Evolutionary conservation across 2,888 invertebrate species (phyloP).

Genomic region (Agrochola lota): DNA sequence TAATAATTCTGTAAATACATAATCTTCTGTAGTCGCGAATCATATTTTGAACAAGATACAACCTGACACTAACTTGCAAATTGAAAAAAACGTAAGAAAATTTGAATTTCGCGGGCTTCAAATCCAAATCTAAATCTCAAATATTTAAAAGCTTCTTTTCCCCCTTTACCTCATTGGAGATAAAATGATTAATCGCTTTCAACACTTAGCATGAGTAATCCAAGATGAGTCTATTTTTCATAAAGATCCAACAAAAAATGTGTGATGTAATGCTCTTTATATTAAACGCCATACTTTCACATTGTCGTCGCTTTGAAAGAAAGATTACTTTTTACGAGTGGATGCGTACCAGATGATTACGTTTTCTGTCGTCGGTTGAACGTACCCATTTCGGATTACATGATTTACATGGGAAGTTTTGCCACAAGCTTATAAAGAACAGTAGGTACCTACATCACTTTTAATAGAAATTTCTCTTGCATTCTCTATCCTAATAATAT

Average conservation of each 20-base stretch:
- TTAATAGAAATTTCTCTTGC: conserved; percentile 40
- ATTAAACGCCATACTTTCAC: conserved; percentile 76
- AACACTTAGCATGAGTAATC: conserved; percentile 61
- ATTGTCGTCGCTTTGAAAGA: conserved; percentile 74
- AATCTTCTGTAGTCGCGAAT: too few species aligned
- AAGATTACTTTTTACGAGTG: conserved; percentile 76
- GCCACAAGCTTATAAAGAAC: conserved; percentile 29
- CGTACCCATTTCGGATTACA: conserved; percentile 68
- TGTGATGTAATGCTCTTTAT: conserved; percentile 72
- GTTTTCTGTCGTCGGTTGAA: conserved; percentile 78
- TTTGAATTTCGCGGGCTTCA: too few species aligned
- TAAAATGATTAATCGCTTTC: conserved; percentile 61
- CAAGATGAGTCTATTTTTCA: conserved; percentile 66
- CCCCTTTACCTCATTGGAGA: conserved; percentile 3
- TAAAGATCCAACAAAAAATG: conserved; percentile 68
- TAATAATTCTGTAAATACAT: too few species aligned
- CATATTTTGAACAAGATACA: too few species aligned
- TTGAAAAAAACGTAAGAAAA: too few species aligned
- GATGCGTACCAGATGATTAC: conserved; percentile 81
- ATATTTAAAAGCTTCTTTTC: conserved; percentile 4
- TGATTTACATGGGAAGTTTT: conserved; percentile 81
- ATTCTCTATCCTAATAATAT: conserved; percentile 18
- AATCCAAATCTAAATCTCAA: conserved; percentile 7
- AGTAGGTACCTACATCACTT: conserved; percentile 13
- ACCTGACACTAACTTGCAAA: too few species aligned